Evolutionary conservation across 2,113 vertebrate genomes (phyloP).

Genomic region (Siniperca knerii): DNA sequence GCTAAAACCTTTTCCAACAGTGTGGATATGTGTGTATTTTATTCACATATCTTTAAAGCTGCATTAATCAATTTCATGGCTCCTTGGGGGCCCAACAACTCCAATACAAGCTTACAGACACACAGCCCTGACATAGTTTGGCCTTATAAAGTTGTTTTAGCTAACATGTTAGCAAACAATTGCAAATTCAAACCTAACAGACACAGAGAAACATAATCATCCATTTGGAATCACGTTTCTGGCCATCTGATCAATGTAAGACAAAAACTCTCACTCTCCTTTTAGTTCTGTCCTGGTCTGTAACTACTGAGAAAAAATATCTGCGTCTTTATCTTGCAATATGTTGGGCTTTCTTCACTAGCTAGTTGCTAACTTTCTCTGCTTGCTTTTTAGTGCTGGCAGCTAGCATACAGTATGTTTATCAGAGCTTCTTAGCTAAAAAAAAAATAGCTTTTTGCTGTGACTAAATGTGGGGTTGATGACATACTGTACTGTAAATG

Average conservation of each 20-base stretch:
- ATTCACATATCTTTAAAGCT: not conserved
- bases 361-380: not conserved
- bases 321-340: not conserved
- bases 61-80: not conserved
- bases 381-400: not conserved
- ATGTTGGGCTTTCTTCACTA: not conserved
- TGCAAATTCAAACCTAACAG: too few species aligned
- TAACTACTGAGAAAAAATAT: not conserved
- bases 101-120: not conserved
- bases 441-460: not conserved
- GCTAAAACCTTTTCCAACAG: not conserved
- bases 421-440: not conserved
- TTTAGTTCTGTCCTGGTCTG: not conserved
- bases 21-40: not conserved
- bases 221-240: not conserved
- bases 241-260: not conserved
- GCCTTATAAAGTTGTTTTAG: too few species aligned
- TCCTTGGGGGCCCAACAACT: not conserved
- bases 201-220: not conserved
- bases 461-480: not conserved
- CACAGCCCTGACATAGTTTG: not conserved
- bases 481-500: not conserved
- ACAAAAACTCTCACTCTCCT: not conserved
- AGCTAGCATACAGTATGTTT: not conserved
- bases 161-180: not conserved